phyloP scores from a whole-genome alignment of 2,113 vertebrate genomes.

The Lethenteron camtschaticum region DNA sequence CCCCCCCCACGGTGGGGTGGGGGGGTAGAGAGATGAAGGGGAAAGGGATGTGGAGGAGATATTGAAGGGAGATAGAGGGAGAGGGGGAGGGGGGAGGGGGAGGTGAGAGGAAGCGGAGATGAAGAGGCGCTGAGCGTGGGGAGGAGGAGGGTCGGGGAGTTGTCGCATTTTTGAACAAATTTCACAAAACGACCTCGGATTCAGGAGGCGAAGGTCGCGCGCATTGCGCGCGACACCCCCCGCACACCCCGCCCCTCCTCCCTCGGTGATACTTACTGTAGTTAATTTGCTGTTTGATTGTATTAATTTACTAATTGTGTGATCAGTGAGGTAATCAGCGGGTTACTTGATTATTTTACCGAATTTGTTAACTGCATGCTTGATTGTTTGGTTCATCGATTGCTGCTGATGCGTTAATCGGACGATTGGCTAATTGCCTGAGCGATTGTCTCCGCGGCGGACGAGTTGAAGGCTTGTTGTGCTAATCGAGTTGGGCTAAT shows the following conservation, averaged over 20 bases:
- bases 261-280: not conserved
- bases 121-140: slow-evolving; percentile 2
- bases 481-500: not conserved
- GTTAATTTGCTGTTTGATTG: not conserved
- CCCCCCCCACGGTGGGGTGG: no score
- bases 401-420: no score
- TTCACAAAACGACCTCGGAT: no score
- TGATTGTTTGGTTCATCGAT: no score
- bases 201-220: not conserved
- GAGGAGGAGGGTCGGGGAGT: not conserved
- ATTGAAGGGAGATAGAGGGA: not conserved
- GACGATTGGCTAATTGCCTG: no score
- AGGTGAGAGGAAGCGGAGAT: not conserved
- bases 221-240: not conserved
- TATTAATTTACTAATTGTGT: not conserved
- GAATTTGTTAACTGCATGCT: no score
- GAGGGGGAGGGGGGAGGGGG: not conserved
- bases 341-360: no score
- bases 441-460: no score
- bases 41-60: not conserved
- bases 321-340: no score
- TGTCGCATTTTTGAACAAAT: not conserved
- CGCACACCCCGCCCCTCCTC: not conserved
- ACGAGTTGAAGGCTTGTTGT: not conserved
- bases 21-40: not conserved